A percentile compares a stretch with the other conserved stretches of the same genome.
Evolutionary conservation across 2,888 invertebrate genomes (phyloP).

Genomic region (Eudasyphora cyanicolor): DNA sequence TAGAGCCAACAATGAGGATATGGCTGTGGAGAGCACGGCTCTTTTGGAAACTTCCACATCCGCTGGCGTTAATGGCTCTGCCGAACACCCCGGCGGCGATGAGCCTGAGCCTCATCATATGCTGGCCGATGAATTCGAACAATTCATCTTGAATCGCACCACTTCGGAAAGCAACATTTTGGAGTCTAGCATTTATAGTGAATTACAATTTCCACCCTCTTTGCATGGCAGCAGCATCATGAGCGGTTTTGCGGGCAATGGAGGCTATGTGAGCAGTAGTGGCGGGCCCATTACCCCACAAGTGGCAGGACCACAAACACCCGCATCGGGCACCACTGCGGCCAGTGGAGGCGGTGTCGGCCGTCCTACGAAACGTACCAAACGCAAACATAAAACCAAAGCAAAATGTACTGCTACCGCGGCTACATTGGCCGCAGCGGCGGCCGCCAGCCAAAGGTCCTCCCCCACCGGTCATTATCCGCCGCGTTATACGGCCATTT

Average conservation of each 20-base stretch:
- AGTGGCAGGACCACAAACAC: slow-evolving; percentile 64
- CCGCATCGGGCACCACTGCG: slow-evolving; percentile 66
- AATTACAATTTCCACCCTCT: slow-evolving; percentile 71
- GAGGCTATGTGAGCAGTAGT: slow-evolving; percentile 51
- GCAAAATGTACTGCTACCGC: slow-evolving; percentile 67
- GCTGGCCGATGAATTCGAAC: slow-evolving; percentile 71
- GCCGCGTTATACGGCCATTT: slow-evolving; percentile 78
- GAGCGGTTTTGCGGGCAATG: slow-evolving; percentile 27
- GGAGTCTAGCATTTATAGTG: slow-evolving; percentile 76
- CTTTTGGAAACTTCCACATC: slow-evolving; percentile 65
- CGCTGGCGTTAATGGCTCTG: slow-evolving; percentile 38
- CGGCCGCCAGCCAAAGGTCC: slow-evolving; percentile 60
- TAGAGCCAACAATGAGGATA: slow-evolving; percentile 67
- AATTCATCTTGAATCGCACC: slow-evolving; percentile 75
- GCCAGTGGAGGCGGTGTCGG: slow-evolving; percentile 70
- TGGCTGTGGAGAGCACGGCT: slow-evolving; percentile 71
- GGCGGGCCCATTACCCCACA: slow-evolving; percentile 61
- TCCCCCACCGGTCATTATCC: slow-evolving; percentile 72
- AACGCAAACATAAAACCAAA: slow-evolving; percentile 74
- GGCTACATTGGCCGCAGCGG: slow-evolving; percentile 59
- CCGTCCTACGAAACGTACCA: slow-evolving; percentile 73
- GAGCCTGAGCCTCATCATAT: slow-evolving; percentile 57
- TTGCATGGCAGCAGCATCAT: slow-evolving; percentile 50
- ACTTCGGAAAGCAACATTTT: slow-evolving; percentile 76
- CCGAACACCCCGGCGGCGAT: not conserved